phyloP scores from a whole-genome alignment of 1,140 invertebrate genomes.

The Andrena cerasifolii region DNA sequence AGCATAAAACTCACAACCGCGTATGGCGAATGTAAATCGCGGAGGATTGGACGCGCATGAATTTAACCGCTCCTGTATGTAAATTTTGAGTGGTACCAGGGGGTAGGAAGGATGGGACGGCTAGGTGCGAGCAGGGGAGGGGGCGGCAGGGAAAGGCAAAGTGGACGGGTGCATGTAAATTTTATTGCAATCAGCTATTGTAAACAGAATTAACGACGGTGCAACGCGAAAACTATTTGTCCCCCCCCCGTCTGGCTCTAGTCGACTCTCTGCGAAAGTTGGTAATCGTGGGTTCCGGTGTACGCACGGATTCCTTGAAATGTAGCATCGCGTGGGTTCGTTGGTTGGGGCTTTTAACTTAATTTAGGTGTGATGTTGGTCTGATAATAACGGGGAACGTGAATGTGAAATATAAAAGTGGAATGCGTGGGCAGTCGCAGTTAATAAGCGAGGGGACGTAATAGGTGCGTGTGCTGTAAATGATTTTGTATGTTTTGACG shows the following conservation, averaged over 20 bases:
- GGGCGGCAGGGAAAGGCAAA: conserved; percentile 7
- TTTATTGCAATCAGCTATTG: conserved; percentile 70
- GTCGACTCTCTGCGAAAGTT: conserved; percentile 47
- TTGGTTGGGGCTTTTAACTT: neutral
- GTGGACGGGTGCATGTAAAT: conserved; percentile 60
- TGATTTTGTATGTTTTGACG: too few relatives aligned
- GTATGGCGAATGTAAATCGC: conserved; percentile 67
- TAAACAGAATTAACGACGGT: conserved; percentile 65
- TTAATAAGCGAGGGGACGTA: too few relatives aligned
- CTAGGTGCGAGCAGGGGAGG: too few relatives aligned
- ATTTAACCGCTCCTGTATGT: conserved; percentile 65
- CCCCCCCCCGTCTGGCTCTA: conserved; percentile 28
- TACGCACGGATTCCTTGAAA: neutral
- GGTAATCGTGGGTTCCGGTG: neutral
- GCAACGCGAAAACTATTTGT: conserved; percentile 57
- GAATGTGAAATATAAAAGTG: too few relatives aligned
- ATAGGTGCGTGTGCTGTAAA: too few relatives aligned
- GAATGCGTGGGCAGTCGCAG: too few relatives aligned
- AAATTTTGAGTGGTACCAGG: conserved; percentile 52
- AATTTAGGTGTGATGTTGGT: neutral
- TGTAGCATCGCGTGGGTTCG: neutral
- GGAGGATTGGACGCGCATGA: conserved; percentile 61
- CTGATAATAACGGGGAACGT: too few relatives aligned
- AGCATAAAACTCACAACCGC: conserved; percentile 64
- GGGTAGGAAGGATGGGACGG: too few relatives aligned